A percentile compares a stretch with the other conserved stretches of the same genome.
Conservation (phyloP, 2,888 invertebrate species). For the Zygothrica quintamaculata region DNA sequence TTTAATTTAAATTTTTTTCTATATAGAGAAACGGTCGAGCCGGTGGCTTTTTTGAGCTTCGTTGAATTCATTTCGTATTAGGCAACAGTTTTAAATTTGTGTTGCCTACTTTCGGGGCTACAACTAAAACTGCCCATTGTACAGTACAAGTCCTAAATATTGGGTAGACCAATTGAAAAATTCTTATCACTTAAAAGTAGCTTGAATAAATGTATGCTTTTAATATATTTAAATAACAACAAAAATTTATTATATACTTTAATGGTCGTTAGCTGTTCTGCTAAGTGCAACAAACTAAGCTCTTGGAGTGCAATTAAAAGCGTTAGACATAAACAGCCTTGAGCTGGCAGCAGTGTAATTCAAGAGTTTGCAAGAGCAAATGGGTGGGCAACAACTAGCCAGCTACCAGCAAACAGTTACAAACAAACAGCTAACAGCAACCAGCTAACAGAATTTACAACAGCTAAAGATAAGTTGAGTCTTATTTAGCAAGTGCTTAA, state of each 20-base stretch:
- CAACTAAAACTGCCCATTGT: constrained; percentile 14
- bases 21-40: constrained; percentile 19
- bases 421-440: neutral
- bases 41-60: constrained; percentile 31
- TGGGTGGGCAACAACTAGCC: constrained; percentile 8
- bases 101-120: constrained; percentile 69
- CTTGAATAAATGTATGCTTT: no score
- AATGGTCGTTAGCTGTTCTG: neutral
- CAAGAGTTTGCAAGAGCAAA: constrained; percentile 25
- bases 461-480: constrained; percentile 44
- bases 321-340: constrained; percentile 34
- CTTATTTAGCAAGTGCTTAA: constrained; percentile 54
- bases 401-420: neutral
- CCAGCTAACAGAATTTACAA: constrained; percentile 3
- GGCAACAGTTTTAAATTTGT: constrained; percentile 27
- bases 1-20: constrained; percentile 64
- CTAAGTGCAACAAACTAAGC: constrained; percentile 19
- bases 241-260: neutral
- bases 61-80: constrained; percentile 32
- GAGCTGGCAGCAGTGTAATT: constrained; percentile 18
- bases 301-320: constrained; percentile 26
- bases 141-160: constrained; percentile 46
- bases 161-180: constrained; percentile 8
- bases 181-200: no score
- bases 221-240: neutral